Base-by-base conservation (phyloP, 2,113 vertebrate species). In the Dendrocopos noguchii region DNA sequence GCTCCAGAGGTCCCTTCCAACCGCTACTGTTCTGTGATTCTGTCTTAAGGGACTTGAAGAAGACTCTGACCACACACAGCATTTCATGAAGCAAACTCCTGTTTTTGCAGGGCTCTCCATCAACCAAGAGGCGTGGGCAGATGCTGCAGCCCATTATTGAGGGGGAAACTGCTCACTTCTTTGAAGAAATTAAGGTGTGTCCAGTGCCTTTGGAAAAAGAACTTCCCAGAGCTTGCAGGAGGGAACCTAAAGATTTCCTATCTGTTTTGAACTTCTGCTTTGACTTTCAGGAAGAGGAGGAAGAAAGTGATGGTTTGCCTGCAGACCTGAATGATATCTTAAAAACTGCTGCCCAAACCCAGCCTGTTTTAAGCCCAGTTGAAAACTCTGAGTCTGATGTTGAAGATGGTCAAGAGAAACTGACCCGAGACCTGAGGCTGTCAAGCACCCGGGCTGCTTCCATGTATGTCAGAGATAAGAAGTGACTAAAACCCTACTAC, bases 101-200 rank as follows among this genome's bases (percentile, higher is more conserved):
- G 16, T 27, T 74, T 88, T 56, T 92, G 50, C 87, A 99, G 99
- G 98, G 98, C 18, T 99, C 99, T 28, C 99, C 99, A 47, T 99
- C 99, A 66, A 99, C 98, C 63, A 99, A 99, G 96, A 98, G 99
- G 77, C 97, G 99, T 34, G 98, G 96, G 92, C 99, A 99, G 94
- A 98, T 98, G 96, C 97, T 99, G 86, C 99, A 99, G 95, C 99
- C 99, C 90, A 99, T 99, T 96, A 99, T 99, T 57, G 99, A 99
- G 97, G 99, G 99, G 7, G 99, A 99, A 98, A 99, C 99, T 8
- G 98, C 99, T 74, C 99, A 99, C 94, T 99, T 99, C 94, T 99
- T 99, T 97, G 99, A 99, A 94, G 99, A 99, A 97, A 99, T 99
- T 91, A 98, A 99, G 98, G 99, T 98, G 97, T 24, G 94, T 93